A percentile compares a stretch with the other conserved stretches of the same genome.
phyloP scores from a whole-genome alignment of 2,888 invertebrate genomes.

The Lingula anatina region DNA sequence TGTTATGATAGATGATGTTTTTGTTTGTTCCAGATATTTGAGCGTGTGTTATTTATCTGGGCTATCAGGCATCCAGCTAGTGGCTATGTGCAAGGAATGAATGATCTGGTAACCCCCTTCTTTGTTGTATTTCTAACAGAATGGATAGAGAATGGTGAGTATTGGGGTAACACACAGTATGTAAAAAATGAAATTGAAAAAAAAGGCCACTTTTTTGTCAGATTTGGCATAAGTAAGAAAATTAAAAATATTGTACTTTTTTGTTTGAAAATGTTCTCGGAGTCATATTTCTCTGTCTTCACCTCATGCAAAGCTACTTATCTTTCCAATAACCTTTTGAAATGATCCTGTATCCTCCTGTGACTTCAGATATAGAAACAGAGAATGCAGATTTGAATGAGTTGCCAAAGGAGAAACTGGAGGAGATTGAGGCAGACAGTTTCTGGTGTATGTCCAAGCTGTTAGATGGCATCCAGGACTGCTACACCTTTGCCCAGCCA shows the following conservation, averaged over 20 bases:
- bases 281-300: no score
- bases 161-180: no score
- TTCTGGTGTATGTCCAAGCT: conserved; percentile 99
- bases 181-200: no score
- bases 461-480: conserved; percentile 97
- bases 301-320: no score
- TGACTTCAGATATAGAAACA: conserved; percentile 66
- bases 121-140: conserved; percentile 98
- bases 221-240: no score
- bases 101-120: conserved; percentile 97
- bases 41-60: conserved; percentile 97
- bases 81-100: conserved; percentile 98
- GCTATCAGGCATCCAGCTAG: conserved; percentile 98
- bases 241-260: no score
- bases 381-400: conserved; percentile 81
- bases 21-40: conserved; percentile 99
- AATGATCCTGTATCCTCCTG: no score
- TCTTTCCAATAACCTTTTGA: no score
- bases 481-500: conserved; percentile 99
- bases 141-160: conserved; percentile 65
- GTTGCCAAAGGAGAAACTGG: conserved; percentile 70
- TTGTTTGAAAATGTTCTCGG: no score
- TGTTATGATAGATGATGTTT: no score
- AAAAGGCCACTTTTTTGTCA: no score
- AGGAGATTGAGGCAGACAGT: conserved; percentile 94